phyloP scores from a whole-genome alignment of 2,797 vertebrate genomes.

The Fundulus diaphanus region DNA sequence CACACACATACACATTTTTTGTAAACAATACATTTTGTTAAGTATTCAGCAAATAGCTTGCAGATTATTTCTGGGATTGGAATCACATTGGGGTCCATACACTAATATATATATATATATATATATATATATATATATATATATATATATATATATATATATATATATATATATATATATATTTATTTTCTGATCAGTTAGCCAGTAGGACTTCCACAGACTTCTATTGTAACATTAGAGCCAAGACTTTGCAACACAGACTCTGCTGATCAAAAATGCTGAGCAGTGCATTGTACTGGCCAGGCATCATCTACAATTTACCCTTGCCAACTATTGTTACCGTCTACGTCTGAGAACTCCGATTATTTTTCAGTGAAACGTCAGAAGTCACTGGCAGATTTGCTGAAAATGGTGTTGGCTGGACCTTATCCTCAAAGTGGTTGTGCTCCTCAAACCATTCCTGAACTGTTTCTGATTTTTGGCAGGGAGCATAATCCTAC shows the following conservation, averaged over 20 bases:
- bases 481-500: neutral
- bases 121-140: slow-evolving; percentile 13
- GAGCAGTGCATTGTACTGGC: slow-evolving; percentile 16
- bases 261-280: slow-evolving; percentile 37
- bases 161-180: neutral
- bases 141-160: slow-evolving; percentile 8
- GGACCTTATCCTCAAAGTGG: neutral
- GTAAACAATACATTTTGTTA: slow-evolving; percentile 43
- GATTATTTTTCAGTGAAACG: slow-evolving; percentile 22
- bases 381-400: slow-evolving; percentile 7
- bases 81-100: slow-evolving; percentile 12
- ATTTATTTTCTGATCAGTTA: slow-evolving; percentile 17
- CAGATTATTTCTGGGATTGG: slow-evolving; percentile 27
- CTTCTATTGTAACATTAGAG: slow-evolving; percentile 23
- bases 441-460: neutral
- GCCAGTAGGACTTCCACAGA: slow-evolving; percentile 38
- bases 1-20: neutral
- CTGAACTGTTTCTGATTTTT: neutral
- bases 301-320: slow-evolving; percentile 21
- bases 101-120: slow-evolving; percentile 6
- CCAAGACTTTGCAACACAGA: slow-evolving; percentile 36
- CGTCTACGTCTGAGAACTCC: slow-evolving; percentile 9
- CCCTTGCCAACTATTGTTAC: neutral
- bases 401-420: slow-evolving; percentile 14
- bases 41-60: slow-evolving; percentile 48